Base-by-base conservation (phyloP, 1,140 invertebrate genomes). In the Drosophila parvula region DNA sequence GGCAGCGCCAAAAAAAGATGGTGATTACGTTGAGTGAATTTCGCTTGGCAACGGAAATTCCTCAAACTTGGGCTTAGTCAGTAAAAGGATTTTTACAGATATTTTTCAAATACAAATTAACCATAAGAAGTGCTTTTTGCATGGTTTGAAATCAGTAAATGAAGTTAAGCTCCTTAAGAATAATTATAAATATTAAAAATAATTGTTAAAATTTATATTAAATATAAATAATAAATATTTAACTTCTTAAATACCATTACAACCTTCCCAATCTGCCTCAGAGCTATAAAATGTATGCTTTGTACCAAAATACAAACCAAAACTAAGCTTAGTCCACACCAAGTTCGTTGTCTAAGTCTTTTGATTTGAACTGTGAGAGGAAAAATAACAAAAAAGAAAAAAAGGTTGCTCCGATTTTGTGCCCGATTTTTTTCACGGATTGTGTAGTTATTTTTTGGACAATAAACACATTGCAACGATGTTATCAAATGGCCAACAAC, bases 391-490 rank as follows among this genome's bases (percentile, higher is more conserved):
- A 63, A 40, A 18, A 34, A 16, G 22, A 41, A 36, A 55, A 79
- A 85, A 74, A 85, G 59, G 64, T 81, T 67, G 81, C 67, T 58
- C 67, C 53, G 67, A 71, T 71, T 71, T 50, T 28, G 30, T 41
- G 53, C 69, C 71, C 67, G 69, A 73, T 73, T 73, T 77, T 74
- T 62, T 56, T 70, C 47, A 55, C 51, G 79, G 81, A 81, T 86
- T 85, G 82, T 84, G 69, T 71, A 85, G 74, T 85, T 67, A 81
- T 74, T 86, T 86, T 85, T 85, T 75, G 73, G 82, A 85, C 81
- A 85, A 85, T 78, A 85, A 85, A 85, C 81, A 85, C 81, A 81
- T 85, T 85, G 81, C 81, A 85, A 81, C 74, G 83, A 88, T 88
- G 83, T 88, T 88, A 88, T 88, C 81, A 85, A 81, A 71, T 71